Conservation (phyloP, 2,113 vertebrate genomes). For the Ailuropoda melanoleuca region DNA sequence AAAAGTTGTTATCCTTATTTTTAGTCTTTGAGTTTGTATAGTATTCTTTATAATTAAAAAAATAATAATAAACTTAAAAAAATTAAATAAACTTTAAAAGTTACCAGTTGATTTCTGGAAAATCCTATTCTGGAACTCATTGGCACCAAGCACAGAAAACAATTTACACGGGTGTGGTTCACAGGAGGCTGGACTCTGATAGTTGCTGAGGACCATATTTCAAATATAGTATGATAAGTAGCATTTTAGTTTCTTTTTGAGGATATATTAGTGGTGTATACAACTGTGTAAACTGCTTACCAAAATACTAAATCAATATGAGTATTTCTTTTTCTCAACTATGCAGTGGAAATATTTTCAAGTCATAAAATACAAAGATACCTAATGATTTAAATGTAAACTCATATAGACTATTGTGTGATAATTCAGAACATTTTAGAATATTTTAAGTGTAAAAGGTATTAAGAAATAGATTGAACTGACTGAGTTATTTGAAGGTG, state of each 20-base stretch:
- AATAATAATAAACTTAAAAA: not conserved
- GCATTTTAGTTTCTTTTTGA: slow-evolving; percentile 3
- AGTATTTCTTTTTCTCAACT: not conserved
- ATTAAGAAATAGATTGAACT: not conserved
- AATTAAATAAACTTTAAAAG: not conserved
- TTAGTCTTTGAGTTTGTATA: not conserved
- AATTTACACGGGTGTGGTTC: not conserved
- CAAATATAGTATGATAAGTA: not conserved
- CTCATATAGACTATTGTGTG: not conserved
- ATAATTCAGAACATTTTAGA: slow-evolving; percentile 12
- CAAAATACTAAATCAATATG: not conserved
- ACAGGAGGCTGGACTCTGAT: not conserved
- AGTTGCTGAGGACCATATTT: not conserved
- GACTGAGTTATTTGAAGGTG: not conserved
- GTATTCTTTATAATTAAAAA: not conserved
- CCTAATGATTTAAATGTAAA: slow-evolving; percentile 33
- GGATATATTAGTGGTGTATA: not conserved
- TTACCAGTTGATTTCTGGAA: not conserved
- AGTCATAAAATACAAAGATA: not conserved
- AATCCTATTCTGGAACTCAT: not conserved
- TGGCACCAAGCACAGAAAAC: not conserved
- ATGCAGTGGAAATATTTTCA: not conserved
- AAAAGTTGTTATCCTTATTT: not conserved
- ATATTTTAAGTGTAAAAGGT: not conserved
- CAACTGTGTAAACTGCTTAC: not conserved